A percentile compares a stretch with the other conserved stretches of the same genome.
phyloP scores from a whole-genome alignment of 2,113 vertebrate species.

The Oncorhynchus masou region DNA sequence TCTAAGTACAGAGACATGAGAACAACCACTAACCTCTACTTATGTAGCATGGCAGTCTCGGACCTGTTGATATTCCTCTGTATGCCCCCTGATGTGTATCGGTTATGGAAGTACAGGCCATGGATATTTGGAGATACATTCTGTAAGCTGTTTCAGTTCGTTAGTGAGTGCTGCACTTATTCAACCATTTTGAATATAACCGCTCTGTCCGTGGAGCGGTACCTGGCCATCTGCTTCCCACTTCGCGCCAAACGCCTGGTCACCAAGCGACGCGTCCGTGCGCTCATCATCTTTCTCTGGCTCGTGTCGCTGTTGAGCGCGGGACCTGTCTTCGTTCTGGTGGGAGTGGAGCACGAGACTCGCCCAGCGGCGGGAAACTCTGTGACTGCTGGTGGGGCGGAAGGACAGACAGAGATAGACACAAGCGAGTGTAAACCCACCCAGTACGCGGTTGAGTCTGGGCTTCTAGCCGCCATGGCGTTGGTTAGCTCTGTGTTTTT shows the following conservation, averaged over 20 bases:
- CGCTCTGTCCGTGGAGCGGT: conserved; percentile 92
- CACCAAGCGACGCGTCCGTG: conserved; percentile 88
- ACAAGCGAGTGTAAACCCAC: conserved; percentile 94
- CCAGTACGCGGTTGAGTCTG: conserved; percentile 88
- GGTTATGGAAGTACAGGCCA: conserved; percentile 93
- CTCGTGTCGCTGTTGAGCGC: conserved; percentile 86
- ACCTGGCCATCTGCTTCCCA: conserved; percentile 94
- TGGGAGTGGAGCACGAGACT: conserved; percentile 89
- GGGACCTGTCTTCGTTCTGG: conserved; percentile 90
- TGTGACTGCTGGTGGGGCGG: conserved; percentile 44
- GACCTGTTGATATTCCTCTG: conserved; percentile 95
- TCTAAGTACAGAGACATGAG: conserved; percentile 90
- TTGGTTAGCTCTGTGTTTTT: conserved; percentile 95
- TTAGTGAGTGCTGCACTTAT: conserved; percentile 95
- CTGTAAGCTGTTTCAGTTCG: conserved; percentile 96
- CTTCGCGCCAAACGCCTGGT: conserved; percentile 90
- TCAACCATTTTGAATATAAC: conserved; percentile 96
- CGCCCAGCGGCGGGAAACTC: conserved; percentile 55
- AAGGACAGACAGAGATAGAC: conserved; percentile 49
- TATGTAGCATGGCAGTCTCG: conserved; percentile 96
- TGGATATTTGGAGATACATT: conserved; percentile 90
- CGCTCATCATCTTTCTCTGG: conserved; percentile 90
- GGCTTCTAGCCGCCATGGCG: conserved; percentile 92
- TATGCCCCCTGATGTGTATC: conserved; percentile 93
- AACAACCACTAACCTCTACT: conserved; percentile 94